These are phyloP conservation scores for Scaptodrosophila lebanonensis DNA, from an alignment of 1,140 invertebrate species.

Conservation along the genomic window DNA sequence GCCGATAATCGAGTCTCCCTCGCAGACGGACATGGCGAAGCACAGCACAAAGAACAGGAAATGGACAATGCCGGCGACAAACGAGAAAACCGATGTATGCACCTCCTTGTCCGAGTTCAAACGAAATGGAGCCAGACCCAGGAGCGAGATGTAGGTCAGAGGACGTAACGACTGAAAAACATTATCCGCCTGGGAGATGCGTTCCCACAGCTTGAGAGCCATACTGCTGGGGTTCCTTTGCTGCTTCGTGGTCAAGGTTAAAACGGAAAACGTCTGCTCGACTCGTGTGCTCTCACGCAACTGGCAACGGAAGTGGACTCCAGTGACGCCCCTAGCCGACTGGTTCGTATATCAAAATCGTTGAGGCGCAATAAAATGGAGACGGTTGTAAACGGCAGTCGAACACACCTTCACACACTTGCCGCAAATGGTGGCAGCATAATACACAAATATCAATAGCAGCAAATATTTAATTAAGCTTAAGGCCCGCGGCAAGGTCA, in stretches of 20 bases:
- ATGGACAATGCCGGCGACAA: conserved; percentile 61
- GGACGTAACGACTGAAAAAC: conserved; percentile 69
- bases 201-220: conserved; percentile 57
- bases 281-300: conserved; percentile 30
- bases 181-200: conserved; percentile 70
- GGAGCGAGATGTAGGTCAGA: conserved; percentile 56
- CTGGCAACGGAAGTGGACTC: conserved; percentile 33
- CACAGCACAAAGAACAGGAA: conserved; percentile 67
- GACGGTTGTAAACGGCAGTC: conserved; percentile 17
- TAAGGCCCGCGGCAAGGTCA: conserved; percentile 33
- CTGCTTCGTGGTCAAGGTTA: background rate
- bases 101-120: conserved; percentile 61
- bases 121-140: conserved; percentile 68
- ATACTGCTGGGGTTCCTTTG: too few relatives aligned
- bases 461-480: conserved; percentile 71
- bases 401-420: conserved; percentile 20
- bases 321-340: background rate
- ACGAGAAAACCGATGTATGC: conserved; percentile 59
- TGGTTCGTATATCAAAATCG: conserved; percentile 53
- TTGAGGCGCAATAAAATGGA: conserved; percentile 32
- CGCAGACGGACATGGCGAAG: conserved; percentile 48
- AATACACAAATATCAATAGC: conserved; percentile 56
- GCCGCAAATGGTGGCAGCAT: conserved; percentile 24
- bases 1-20: conserved; percentile 70
- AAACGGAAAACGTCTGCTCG: conserved; percentile 28